phyloP scores from a whole-genome alignment of 2,113 vertebrate species.

The Acrocephalus kingi region DNA sequence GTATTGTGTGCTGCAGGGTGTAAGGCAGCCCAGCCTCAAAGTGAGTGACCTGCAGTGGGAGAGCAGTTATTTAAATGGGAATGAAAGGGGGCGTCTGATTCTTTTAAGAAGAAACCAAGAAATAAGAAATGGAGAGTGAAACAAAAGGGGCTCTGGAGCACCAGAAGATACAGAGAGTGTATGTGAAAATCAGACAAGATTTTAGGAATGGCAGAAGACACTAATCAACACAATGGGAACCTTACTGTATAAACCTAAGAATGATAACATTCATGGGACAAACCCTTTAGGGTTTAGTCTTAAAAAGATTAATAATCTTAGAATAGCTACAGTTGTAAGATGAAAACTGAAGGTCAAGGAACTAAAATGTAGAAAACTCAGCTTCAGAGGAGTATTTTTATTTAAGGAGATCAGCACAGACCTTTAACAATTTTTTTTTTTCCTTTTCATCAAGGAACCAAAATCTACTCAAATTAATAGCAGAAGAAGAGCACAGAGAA shows the following conservation, averaged over 20 bases:
- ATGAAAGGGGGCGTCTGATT: neutral
- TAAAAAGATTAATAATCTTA: neutral
- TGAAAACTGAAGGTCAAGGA: neutral
- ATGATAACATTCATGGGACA: fast-evolving
- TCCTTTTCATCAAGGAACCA: neutral
- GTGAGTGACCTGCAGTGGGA: neutral
- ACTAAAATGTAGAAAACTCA: neutral
- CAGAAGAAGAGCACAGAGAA: neutral
- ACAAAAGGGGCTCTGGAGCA: neutral
- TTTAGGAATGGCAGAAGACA: neutral
- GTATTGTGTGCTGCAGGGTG: neutral
- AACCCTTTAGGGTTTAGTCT: neutral
- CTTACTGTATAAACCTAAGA: neutral
- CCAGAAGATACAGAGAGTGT: neutral
- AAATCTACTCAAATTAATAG: neutral
- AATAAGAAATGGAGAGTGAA: neutral
- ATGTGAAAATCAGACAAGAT: neutral
- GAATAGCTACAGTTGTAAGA: neutral
- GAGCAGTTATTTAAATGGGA: neutral
- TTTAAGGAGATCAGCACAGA: neutral
- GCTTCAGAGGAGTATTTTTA: neutral
- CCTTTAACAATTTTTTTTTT: neutral
- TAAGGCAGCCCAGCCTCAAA: neutral
- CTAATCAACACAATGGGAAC: neutral
- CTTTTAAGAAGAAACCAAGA: neutral